These are phyloP conservation scores for Brachylomia viminalis DNA, from an alignment of 2,888 invertebrate genomes.

Conservation along the genomic window DNA sequence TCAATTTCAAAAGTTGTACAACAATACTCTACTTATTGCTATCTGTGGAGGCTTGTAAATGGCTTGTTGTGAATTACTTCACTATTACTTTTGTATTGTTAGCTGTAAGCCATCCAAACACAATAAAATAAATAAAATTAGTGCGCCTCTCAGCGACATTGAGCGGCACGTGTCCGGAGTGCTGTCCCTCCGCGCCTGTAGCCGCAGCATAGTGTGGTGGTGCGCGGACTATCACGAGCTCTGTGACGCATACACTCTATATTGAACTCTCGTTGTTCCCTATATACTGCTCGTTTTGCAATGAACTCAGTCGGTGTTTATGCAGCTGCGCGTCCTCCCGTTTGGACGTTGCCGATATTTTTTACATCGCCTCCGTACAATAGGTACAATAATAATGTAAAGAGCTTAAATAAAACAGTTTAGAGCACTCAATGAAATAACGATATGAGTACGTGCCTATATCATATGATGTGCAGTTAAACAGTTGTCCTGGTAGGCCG, in stretches of 20 bases:
- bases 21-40: too few relatives aligned
- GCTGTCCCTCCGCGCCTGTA: not conserved
- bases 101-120: too few relatives aligned
- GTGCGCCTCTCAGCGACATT: constrained; percentile 53
- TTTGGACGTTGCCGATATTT: constrained; percentile 44
- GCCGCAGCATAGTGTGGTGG: not conserved
- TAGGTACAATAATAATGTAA: constrained; percentile 83
- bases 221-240: not conserved
- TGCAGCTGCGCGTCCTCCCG: constrained; percentile 69
- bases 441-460: constrained; percentile 13
- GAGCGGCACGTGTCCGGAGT: constrained; percentile 25
- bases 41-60: too few relatives aligned
- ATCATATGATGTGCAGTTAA: not conserved
- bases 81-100: too few relatives aligned
- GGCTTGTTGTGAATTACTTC: too few relatives aligned
- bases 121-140: too few relatives aligned
- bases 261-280: constrained; percentile 7
- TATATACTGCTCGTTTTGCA: constrained; percentile 24
- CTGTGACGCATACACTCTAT: not conserved
- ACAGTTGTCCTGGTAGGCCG: not conserved
- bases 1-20: too few relatives aligned
- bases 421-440: constrained; percentile 75
- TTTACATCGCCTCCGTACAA: constrained; percentile 77
- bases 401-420: constrained; percentile 84
- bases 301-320: constrained; percentile 60